Evolutionary conservation across 1,140 invertebrate species (phyloP).

Genomic region (Aleiodes sp.): DNA sequence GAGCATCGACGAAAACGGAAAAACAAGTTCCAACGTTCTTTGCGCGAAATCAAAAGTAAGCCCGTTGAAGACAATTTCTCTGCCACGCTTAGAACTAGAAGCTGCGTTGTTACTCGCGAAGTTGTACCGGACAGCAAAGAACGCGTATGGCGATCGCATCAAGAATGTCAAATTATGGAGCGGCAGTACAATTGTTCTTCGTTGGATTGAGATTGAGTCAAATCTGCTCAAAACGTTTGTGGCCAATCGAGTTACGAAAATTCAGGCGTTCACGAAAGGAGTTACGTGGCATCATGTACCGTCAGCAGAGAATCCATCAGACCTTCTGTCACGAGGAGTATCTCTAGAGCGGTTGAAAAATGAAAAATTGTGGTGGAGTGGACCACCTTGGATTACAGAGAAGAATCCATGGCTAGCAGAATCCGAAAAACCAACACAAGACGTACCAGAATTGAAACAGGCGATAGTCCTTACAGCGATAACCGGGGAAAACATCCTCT

Average conservation of each 20-base stretch:
- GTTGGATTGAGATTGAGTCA: conserved; percentile 9
- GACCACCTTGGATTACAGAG: conserved; percentile 17
- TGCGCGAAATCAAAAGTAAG: background rate
- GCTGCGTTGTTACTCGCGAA: background rate
- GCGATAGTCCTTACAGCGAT: no score
- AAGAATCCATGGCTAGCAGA: background rate
- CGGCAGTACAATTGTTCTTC: conserved; percentile 20
- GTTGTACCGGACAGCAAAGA: background rate
- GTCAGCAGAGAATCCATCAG: conserved; percentile 22
- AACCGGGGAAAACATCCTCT: no score
- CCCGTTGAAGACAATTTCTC: background rate
- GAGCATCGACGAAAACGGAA: background rate
- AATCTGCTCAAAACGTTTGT: conserved; percentile 17
- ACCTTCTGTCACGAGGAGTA: conserved; percentile 18
- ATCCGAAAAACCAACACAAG: background rate
- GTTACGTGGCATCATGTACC: conserved; percentile 7
- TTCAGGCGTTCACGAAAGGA: background rate
- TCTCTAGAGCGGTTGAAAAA: background rate
- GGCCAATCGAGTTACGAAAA: conserved; percentile 22
- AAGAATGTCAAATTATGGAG: background rate
- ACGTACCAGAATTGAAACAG: background rate
- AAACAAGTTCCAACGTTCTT: background rate
- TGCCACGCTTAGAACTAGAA: background rate
- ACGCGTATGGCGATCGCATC: background rate
- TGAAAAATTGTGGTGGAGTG: background rate